phyloP scores from a whole-genome alignment of 2,888 invertebrate species.

The Anaspis maculata region DNA sequence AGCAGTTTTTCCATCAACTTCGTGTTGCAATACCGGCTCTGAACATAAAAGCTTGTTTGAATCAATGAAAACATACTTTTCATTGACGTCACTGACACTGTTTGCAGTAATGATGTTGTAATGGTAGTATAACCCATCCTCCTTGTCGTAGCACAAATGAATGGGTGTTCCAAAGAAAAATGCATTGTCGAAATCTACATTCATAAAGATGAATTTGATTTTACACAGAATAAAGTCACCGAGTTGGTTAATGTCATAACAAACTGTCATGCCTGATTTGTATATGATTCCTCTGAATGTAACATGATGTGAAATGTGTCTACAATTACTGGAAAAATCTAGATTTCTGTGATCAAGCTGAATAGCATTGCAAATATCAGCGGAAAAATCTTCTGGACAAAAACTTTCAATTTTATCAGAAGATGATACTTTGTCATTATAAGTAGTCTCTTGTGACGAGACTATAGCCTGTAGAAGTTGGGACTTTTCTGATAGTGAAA shows the following conservation, averaged over 20 bases:
- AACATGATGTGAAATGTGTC: too few relatives aligned
- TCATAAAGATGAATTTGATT: background rate
- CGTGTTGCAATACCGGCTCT: background rate
- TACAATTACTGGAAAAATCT: too few relatives aligned
- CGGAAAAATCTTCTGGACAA: background rate
- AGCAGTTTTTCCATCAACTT: too few relatives aligned
- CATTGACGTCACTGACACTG: too few relatives aligned
- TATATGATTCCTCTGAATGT: too few relatives aligned
- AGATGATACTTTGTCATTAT: background rate
- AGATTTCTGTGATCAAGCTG: too few relatives aligned
- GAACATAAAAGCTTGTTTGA: background rate
- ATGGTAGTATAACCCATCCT: background rate
- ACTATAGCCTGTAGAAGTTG: constrained; percentile 9
- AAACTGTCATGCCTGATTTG: too few relatives aligned
- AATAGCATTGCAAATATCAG: too few relatives aligned
- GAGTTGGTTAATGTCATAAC: background rate
- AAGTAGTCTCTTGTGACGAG: background rate
- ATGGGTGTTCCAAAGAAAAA: background rate
- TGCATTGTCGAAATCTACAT: background rate
- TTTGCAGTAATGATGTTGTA: background rate
- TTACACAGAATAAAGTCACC: background rate
- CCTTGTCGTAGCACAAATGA: background rate
- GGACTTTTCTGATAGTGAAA: constrained; percentile 8
- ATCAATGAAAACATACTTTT: background rate
- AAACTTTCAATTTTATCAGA: background rate